These are phyloP conservation scores for Petrolisthes manimaculis DNA, from an alignment of 2,888 invertebrate genomes.

Conservation along the genomic window DNA sequence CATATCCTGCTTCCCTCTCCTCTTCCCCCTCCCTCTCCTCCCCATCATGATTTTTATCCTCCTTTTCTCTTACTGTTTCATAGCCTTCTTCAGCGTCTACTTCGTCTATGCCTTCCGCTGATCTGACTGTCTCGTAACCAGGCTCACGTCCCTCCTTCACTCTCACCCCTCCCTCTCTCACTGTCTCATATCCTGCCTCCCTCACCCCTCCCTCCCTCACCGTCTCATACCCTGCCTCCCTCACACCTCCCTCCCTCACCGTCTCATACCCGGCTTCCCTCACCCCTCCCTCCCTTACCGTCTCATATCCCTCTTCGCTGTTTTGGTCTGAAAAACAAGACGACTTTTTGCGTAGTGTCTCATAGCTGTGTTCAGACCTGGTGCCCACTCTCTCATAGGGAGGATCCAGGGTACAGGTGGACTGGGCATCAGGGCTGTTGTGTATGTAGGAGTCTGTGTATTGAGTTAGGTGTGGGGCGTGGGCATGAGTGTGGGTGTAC, in stretches of 20 bases:
- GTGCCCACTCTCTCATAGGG: slow-evolving; percentile 62
- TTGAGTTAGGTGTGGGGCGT: slow-evolving; percentile 61
- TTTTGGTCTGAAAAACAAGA: slow-evolving; percentile 21
- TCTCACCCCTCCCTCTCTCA: too few relatives aligned
- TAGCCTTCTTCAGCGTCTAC: slow-evolving; percentile 6
- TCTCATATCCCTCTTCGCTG: slow-evolving; percentile 36
- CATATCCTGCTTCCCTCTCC: slow-evolving; percentile 1
- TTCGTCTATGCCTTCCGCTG: not conserved
- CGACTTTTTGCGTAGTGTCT: slow-evolving; percentile 56
- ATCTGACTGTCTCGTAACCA: slow-evolving; percentile 64
- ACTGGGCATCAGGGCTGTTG: slow-evolving; percentile 50
- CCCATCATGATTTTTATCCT: not conserved
- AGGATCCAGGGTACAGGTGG: slow-evolving; percentile 46
- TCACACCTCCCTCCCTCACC: slow-evolving; percentile 26
- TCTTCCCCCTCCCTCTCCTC: not conserved
- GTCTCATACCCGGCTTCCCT: slow-evolving; percentile 58
- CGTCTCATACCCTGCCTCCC: slow-evolving; percentile 4
- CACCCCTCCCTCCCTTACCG: slow-evolving; percentile 19
- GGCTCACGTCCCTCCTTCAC: slow-evolving; percentile 9
- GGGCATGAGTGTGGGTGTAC: slow-evolving; percentile 40
- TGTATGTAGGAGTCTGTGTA: slow-evolving; percentile 58
- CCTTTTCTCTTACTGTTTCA: not conserved
- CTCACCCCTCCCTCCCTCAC: slow-evolving; percentile 3
- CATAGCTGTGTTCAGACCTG: slow-evolving; percentile 63
- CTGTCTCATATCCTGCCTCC: slow-evolving; percentile 14